A percentile compares a stretch with the other conserved stretches of the same genome.
These are phyloP conservation scores for Spongia lamella DNA, from an alignment of 37 sponge, comb jelly and placozoan genomes.

Conservation along the genomic window DNA sequence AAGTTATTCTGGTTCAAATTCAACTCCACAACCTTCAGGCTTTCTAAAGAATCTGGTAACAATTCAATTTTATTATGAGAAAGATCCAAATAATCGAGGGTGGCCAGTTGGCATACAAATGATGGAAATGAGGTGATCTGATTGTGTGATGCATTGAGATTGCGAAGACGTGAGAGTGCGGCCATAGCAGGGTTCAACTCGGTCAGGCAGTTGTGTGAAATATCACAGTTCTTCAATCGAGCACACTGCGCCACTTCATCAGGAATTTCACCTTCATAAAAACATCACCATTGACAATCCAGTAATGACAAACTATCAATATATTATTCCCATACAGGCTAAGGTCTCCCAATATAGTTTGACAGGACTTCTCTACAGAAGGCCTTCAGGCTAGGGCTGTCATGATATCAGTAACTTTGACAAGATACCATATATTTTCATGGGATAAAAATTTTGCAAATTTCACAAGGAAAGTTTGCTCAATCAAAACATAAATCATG, in stretches of 20 bases:
- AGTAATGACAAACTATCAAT: background rate
- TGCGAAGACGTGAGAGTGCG: constrained; percentile 57
- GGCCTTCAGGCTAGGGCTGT: too few species aligned
- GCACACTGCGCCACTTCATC: constrained; percentile 41
- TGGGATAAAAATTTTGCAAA: too few species aligned
- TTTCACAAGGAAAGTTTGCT: too few species aligned
- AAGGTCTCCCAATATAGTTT: too few species aligned
- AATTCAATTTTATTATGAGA: constrained; percentile 49
- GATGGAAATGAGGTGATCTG: constrained; percentile 48
- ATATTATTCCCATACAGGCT: background rate
- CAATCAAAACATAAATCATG: too few species aligned
- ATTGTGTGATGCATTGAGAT: constrained; percentile 52
- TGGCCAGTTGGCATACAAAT: constrained; percentile 47
- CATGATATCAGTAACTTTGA: too few species aligned
- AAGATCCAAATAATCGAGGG: constrained; percentile 64
- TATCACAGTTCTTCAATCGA: constrained; percentile 66
- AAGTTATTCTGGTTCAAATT: constrained; percentile 71
- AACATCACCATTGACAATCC: background rate
- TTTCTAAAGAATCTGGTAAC: constrained; percentile 50
- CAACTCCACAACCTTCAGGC: constrained; percentile 64
- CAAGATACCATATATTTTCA: too few species aligned
- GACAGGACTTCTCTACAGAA: too few species aligned
- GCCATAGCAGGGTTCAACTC: constrained; percentile 46
- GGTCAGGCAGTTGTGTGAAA: constrained; percentile 41
- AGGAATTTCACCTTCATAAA: constrained; percentile 49